These are phyloP conservation scores for Anthoscopus minutus DNA, from an alignment of 2,113 vertebrate species.

Conservation along the genomic window DNA sequence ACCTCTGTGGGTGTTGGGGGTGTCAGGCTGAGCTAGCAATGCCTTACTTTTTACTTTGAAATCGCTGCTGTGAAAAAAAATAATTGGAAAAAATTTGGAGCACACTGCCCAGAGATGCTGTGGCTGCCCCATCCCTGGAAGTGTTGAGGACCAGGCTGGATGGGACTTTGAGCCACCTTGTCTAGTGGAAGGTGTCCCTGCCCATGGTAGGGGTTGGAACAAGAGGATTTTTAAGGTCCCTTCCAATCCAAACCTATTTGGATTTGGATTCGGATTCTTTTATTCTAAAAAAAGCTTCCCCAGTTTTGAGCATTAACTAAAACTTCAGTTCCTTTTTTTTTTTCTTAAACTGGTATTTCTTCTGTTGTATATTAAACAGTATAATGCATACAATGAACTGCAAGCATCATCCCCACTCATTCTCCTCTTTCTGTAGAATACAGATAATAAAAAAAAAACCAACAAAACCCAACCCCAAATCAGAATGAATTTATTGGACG, in stretches of 20 bases:
- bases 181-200: not conserved
- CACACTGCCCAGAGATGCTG: not conserved
- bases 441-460: not conserved
- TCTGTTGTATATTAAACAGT: not conserved
- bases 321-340: not conserved
- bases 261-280: too few relatives aligned
- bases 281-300: not conserved
- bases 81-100: not conserved
- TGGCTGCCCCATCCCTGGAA: not conserved
- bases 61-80: not conserved
- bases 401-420: not conserved
- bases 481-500: not conserved
- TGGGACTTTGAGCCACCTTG: not conserved
- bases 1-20: fast-evolving
- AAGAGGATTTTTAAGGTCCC: not conserved
- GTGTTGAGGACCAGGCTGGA: not conserved
- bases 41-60: not conserved
- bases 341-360: not conserved
- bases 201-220: fast-evolving
- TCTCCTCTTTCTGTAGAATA: not conserved
- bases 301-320: not conserved
- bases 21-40: not conserved
- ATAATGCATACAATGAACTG: not conserved
- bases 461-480: not conserved
- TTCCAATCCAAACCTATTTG: not conserved